Evolutionary conservation across 1,140 invertebrate species (phyloP).

Genomic region (Danaus melanippus): DNA sequence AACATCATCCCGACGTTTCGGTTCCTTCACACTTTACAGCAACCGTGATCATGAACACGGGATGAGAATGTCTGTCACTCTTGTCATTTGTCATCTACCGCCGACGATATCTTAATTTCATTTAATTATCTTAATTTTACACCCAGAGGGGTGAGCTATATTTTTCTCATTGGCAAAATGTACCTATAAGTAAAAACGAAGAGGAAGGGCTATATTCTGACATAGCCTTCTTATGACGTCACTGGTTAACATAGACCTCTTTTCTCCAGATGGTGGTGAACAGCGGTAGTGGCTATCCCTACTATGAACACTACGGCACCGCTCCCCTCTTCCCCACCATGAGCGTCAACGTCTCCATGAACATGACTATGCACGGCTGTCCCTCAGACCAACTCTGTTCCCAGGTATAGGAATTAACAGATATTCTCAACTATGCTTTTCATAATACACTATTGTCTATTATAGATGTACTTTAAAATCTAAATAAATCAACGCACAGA

Average conservation of each 20-base stretch:
- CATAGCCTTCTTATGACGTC: not conserved
- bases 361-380: conserved; percentile 96
- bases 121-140: too few relatives aligned
- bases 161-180: too few relatives aligned
- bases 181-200: too few relatives aligned
- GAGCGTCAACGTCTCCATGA: conserved; percentile 97
- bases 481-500: too few relatives aligned
- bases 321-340: conserved; percentile 86
- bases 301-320: conserved; percentile 72
- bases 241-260: not conserved
- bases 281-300: conserved; percentile 57
- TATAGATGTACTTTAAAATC: too few relatives aligned
- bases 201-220: not conserved
- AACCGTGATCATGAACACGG: too few relatives aligned
- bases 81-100: too few relatives aligned
- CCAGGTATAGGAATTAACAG: conserved; percentile 65
- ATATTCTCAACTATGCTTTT: not conserved
- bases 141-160: too few relatives aligned
- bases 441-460: not conserved
- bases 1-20: too few relatives aligned
- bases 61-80: too few relatives aligned
- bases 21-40: too few relatives aligned
- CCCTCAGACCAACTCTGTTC: conserved; percentile 75
- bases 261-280: conserved; percentile 59
- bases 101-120: too few relatives aligned